Evolutionary conservation across 2,797 vertebrate species (phyloP).

Genomic region (Eulemur coronatus): DNA sequence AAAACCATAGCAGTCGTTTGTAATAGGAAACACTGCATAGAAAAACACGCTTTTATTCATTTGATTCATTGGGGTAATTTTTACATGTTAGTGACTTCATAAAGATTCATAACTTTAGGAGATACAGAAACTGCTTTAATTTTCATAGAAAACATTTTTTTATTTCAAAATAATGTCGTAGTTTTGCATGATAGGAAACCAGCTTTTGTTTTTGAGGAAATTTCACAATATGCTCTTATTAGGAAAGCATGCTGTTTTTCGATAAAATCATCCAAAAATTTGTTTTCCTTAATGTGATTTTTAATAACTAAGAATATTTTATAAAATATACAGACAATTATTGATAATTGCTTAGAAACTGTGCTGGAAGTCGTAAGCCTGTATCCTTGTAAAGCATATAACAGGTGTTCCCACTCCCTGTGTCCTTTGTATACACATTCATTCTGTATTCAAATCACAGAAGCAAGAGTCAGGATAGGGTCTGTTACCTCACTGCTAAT

Average conservation of each 20-base stretch:
- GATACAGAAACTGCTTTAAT: not conserved
- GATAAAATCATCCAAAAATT: not conserved
- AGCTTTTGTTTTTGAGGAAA: slow-evolving; percentile 15
- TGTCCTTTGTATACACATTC: slow-evolving; percentile 87
- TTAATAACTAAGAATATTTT: slow-evolving; percentile 49
- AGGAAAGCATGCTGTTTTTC: not conserved
- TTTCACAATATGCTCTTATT: not conserved
- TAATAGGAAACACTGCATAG: not conserved
- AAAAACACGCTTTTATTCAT: slow-evolving; percentile 34
- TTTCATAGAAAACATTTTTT: slow-evolving; percentile 27
- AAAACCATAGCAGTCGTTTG: slow-evolving; percentile 2
- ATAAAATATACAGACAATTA: slow-evolving; percentile 8
- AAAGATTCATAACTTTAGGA: slow-evolving; percentile 1
- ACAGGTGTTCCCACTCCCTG: slow-evolving; percentile 87
- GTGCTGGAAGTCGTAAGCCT: slow-evolving; percentile 33
- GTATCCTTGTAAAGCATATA: slow-evolving; percentile 57
- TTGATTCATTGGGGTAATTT: not conserved
- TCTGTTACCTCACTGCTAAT: slow-evolving; percentile 86
- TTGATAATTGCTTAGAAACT: slow-evolving; percentile 50
- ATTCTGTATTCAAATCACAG: slow-evolving; percentile 86
- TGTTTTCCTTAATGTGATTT: slow-evolving; percentile 39
- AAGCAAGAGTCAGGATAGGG: slow-evolving; percentile 84
- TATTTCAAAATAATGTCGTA: not conserved
- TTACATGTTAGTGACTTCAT: slow-evolving; percentile 3
- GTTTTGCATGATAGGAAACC: slow-evolving; percentile 18